A percentile compares a stretch with the other conserved stretches of the same genome.
Conservation (phyloP, 2,888 invertebrate genomes). For the Aporophyla lueneburgensis region DNA sequence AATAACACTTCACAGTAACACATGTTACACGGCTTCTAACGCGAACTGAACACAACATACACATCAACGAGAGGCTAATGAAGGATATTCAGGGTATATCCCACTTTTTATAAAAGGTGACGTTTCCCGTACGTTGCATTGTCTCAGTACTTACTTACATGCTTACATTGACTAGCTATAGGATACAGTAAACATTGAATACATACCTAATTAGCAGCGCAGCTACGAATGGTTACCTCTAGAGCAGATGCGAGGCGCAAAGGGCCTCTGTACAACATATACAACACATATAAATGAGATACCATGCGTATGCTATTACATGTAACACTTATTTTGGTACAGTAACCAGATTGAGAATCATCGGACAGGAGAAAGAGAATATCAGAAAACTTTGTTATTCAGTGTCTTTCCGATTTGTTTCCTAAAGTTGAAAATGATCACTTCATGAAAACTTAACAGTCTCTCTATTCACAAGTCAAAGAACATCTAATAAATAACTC, state of each 20-base stretch:
- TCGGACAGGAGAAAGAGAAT: constrained; percentile 15
- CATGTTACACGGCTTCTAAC: constrained; percentile 77
- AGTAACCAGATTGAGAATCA: constrained; percentile 46
- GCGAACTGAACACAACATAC: constrained; percentile 66
- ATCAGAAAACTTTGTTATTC: not conserved
- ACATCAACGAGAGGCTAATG: constrained; percentile 68
- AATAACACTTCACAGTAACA: constrained; percentile 82
- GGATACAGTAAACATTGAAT: constrained; percentile 69
- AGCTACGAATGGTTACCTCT: constrained; percentile 62
- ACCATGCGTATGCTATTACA: constrained; percentile 77
- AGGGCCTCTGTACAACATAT: constrained; percentile 65
- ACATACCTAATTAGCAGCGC: constrained; percentile 68
- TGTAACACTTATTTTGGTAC: constrained; percentile 54
- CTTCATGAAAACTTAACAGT: not conserved
- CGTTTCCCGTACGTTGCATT: constrained; percentile 79
- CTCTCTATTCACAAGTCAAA: not conserved
- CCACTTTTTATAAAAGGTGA: constrained; percentile 66
- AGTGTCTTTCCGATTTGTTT: not conserved
- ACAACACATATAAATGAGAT: constrained; percentile 68
- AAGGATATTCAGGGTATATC: constrained; percentile 60
- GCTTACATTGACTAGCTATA: constrained; percentile 76
- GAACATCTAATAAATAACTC: not conserved
- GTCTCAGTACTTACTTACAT: constrained; percentile 81
- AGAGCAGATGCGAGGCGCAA: constrained; percentile 60
- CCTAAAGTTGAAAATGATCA: not conserved